phyloP scores from a whole-genome alignment of 2,888 invertebrate genomes.

The Pycnomerus fuliginosus region DNA sequence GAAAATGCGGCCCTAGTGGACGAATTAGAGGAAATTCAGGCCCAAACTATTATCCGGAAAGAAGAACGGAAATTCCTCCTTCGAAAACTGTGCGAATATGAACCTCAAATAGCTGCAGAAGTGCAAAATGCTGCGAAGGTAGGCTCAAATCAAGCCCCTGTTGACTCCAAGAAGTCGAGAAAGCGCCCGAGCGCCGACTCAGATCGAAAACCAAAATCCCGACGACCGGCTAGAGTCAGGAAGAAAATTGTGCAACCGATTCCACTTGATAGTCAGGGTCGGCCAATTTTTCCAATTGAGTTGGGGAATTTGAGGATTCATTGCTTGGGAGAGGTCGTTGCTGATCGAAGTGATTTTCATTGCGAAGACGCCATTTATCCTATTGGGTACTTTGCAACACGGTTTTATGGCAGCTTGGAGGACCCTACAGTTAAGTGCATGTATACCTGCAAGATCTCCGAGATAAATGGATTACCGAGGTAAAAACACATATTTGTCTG shows the following conservation, averaged over 20 bases:
- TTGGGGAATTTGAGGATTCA: slow-evolving; percentile 71
- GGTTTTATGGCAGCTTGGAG: slow-evolving; percentile 70
- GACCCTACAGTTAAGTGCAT: slow-evolving; percentile 70
- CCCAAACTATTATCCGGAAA: slow-evolving; percentile 74
- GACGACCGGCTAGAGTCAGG: slow-evolving; percentile 39
- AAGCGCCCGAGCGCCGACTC: slow-evolving; percentile 26
- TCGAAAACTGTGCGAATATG: slow-evolving; percentile 71
- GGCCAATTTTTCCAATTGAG: slow-evolving; percentile 71
- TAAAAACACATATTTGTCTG: slow-evolving; percentile 39
- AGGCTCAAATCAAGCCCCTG: slow-evolving; percentile 29
- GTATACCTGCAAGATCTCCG: slow-evolving; percentile 79
- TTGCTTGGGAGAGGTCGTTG: slow-evolving; percentile 73
- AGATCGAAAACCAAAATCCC: slow-evolving; percentile 34
- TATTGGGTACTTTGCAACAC: slow-evolving; percentile 74
- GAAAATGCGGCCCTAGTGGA: slow-evolving; percentile 86
- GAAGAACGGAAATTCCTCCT: slow-evolving; percentile 82
- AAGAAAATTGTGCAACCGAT: slow-evolving; percentile 62
- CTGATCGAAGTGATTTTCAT: slow-evolving; percentile 68
- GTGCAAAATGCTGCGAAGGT: slow-evolving; percentile 48
- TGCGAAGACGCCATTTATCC: slow-evolving; percentile 73
- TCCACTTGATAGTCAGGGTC: slow-evolving; percentile 64
- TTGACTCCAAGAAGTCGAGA: slow-evolving; percentile 38
- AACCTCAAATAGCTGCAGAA: slow-evolving; percentile 52
- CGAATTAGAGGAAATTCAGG: slow-evolving; percentile 82
- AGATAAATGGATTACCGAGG: slow-evolving; percentile 68